These are phyloP conservation scores for Venustoraphidia nigricollis DNA, from an alignment of 2,888 invertebrate species.

Conservation along the genomic window DNA sequence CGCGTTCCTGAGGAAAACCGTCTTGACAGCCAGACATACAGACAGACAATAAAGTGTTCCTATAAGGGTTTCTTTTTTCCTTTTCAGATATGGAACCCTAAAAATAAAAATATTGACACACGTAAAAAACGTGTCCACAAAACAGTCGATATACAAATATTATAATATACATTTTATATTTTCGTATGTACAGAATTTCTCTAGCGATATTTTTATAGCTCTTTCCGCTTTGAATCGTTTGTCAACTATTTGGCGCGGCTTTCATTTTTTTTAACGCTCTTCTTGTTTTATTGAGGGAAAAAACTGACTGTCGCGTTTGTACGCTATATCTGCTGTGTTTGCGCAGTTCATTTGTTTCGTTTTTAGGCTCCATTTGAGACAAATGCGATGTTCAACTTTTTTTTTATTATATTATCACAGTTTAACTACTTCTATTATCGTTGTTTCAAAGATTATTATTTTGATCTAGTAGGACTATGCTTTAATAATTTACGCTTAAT, in stretches of 20 bases:
- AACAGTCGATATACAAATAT: too few relatives aligned
- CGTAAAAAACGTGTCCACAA: too few relatives aligned
- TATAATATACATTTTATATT: too few relatives aligned
- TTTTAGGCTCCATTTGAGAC: conserved; percentile 21
- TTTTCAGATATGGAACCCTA: too few relatives aligned
- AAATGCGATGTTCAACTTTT: conserved; percentile 9
- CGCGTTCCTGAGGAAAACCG: too few relatives aligned
- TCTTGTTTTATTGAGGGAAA: background rate
- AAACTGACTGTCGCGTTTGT: background rate
- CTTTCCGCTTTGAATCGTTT: background rate
- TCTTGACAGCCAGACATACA: too few relatives aligned
- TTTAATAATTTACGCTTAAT: too few relatives aligned
- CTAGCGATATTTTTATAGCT: background rate
- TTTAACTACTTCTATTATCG: background rate
- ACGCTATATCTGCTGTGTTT: background rate
- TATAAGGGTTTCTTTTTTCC: too few relatives aligned
- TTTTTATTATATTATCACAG: background rate
- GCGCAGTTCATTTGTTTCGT: conserved; percentile 18
- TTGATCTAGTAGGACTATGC: too few relatives aligned
- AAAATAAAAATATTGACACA: too few relatives aligned
- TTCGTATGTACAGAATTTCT: background rate
- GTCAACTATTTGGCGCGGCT: background rate
- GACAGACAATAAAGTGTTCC: too few relatives aligned
- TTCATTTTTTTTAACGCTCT: background rate
- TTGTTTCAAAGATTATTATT: background rate